phyloP scores from a whole-genome alignment of 92 coral and sea anemone species.

The Scolanthus callimorphus region DNA sequence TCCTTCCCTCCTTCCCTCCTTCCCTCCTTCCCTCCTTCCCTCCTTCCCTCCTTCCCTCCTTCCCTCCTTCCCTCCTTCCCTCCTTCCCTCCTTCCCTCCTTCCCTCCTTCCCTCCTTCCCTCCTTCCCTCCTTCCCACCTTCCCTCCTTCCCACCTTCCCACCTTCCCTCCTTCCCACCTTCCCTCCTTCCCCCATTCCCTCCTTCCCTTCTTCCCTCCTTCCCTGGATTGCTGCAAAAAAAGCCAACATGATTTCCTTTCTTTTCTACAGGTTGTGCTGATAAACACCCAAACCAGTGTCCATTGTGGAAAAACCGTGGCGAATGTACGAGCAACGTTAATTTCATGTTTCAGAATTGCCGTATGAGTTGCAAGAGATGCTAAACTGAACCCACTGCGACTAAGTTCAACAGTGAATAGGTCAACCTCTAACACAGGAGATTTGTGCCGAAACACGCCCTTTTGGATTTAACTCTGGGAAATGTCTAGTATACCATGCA shows the following conservation, averaged over 20 bases:
- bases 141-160: too few relatives aligned
- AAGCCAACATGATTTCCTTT: background rate
- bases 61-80: background rate
- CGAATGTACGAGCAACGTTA: slow-evolving; percentile 35
- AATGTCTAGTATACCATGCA: too few relatives aligned
- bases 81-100: background rate
- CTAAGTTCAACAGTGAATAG: too few relatives aligned
- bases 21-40: background rate
- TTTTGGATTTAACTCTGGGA: too few relatives aligned
- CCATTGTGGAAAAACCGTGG: slow-evolving; percentile 45
- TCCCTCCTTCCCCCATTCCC: slow-evolving; percentile 1
- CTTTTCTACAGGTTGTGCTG: slow-evolving; percentile 5
- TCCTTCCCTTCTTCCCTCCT: slow-evolving; percentile 1
- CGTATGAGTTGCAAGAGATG: slow-evolving; percentile 51
- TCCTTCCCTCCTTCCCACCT: too few relatives aligned
- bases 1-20: slow-evolving; percentile 1
- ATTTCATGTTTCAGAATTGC: slow-evolving; percentile 50
- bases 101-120: slow-evolving; percentile 9
- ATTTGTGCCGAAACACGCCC: too few relatives aligned
- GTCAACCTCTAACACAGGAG: too few relatives aligned
- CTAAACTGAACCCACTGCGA: too few relatives aligned
- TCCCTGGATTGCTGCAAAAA: background rate
- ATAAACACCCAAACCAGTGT: slow-evolving; percentile 24
- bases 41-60: background rate
- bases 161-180: too few relatives aligned